Conservation (phyloP, 30 jellyfish, hydroid and myxozoan genomes). For the Turritopsis dohrnii region DNA sequence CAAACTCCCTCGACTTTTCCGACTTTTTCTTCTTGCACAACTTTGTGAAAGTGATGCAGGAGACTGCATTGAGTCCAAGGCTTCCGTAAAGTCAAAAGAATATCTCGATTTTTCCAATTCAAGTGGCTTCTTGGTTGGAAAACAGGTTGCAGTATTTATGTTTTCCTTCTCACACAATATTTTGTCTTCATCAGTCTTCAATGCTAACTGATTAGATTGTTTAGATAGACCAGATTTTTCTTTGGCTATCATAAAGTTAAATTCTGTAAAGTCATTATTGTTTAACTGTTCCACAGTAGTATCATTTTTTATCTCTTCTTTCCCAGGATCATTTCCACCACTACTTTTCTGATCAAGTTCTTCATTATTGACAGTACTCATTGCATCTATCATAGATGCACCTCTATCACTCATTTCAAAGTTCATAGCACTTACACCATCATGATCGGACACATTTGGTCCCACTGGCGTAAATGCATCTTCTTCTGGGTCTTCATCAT, state of each 20-base stretch:
- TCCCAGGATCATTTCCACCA: neutral
- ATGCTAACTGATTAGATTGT: neutral
- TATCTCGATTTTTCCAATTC: conserved; percentile 50
- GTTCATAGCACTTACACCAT: neutral
- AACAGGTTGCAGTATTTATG: neutral
- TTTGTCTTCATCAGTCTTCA: neutral
- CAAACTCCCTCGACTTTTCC: conserved; percentile 73
- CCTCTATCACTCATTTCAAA: conserved; percentile 12
- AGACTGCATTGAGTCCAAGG: conserved; percentile 65
- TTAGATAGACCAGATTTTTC: neutral
- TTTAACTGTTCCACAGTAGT: neutral
- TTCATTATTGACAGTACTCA: neutral
- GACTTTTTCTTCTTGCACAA: conserved; percentile 47
- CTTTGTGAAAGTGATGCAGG: conserved; percentile 62
- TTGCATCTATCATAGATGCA: conserved; percentile 10
- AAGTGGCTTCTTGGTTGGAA: conserved; percentile 32
- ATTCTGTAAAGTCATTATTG: conserved; percentile 14
- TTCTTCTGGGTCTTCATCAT: neutral
- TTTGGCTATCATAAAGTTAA: conserved; percentile 15
- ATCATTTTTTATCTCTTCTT: neutral
- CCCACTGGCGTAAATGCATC: neutral
- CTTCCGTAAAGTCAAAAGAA: conserved; percentile 68
- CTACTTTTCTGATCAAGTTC: neutral
- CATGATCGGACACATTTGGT: neutral
- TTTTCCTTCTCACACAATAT: neutral